Percentiles rank a stretch among this genome's conserved stretches.
Conservation (phyloP, 2,888 invertebrate species). For the Lithophane ornitopus region DNA sequence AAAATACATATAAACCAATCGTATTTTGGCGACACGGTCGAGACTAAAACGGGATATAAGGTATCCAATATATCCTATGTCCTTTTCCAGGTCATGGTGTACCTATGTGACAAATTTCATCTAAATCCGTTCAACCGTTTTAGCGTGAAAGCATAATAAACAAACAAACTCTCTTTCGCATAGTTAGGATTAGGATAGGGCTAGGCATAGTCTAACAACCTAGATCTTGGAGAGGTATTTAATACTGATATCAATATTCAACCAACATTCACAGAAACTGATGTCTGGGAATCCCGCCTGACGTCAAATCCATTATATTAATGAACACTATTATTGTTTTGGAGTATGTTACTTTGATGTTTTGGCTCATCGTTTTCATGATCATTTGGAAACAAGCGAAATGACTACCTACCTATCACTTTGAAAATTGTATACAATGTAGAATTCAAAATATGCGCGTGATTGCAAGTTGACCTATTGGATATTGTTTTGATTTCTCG, state of each 20-base stretch:
- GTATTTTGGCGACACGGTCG: too few species aligned
- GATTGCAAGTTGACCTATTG: not conserved
- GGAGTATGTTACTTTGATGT: not conserved
- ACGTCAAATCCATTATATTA: slow-evolving; percentile 20
- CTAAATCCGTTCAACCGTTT: too few species aligned
- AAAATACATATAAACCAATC: too few species aligned
- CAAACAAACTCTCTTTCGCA: too few species aligned
- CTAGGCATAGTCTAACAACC: not conserved
- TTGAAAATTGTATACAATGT: not conserved
- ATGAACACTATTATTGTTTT: slow-evolving; percentile 18
- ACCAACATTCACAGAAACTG: slow-evolving; percentile 17
- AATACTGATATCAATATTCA: slow-evolving; percentile 33
- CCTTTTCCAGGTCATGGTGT: too few species aligned
- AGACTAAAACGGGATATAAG: too few species aligned
- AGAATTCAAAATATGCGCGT: not conserved
- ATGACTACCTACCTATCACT: not conserved
- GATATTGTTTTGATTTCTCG: not conserved
- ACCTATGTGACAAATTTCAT: too few species aligned
- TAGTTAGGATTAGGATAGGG: not conserved
- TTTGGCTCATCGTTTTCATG: not conserved
- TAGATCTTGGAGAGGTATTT: slow-evolving; percentile 11
- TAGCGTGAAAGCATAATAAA: too few species aligned
- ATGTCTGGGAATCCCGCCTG: slow-evolving; percentile 50
- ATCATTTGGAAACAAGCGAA: not conserved
- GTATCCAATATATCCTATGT: too few species aligned